A percentile compares a stretch with the other conserved stretches of the same genome.
These are phyloP conservation scores for Drepana falcataria DNA, from an alignment of 2,888 invertebrate genomes.

Conservation along the genomic window DNA sequence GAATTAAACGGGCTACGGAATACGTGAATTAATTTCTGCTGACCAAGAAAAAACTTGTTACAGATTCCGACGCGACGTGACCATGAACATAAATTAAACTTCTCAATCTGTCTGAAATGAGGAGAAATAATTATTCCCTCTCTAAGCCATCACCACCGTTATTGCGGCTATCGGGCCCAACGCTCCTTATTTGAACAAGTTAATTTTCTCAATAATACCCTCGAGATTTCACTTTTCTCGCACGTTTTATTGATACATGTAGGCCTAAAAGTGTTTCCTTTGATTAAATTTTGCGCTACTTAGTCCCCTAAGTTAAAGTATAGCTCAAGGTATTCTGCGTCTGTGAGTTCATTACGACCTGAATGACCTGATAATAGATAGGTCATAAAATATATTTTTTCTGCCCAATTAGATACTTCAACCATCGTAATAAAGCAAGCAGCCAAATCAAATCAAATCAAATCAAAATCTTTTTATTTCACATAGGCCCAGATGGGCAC, in stretches of 20 bases:
- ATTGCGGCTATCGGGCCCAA: slow-evolving; percentile 25
- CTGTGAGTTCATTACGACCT: too few species aligned
- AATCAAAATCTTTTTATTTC: too few species aligned
- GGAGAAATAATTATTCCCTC: slow-evolving; percentile 34
- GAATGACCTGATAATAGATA: too few species aligned
- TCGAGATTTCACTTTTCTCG: neutral
- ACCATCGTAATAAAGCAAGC: too few species aligned
- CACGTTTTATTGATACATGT: neutral
- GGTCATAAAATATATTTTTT: too few species aligned
- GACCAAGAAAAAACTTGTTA: slow-evolving; percentile 38
- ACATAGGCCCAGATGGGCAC: too few species aligned
- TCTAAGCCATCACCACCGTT: slow-evolving; percentile 19
- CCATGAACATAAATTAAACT: slow-evolving; percentile 31
- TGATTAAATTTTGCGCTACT: too few species aligned
- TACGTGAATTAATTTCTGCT: slow-evolving; percentile 40
- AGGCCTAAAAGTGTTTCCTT: too few species aligned
- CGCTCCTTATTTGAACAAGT: slow-evolving; percentile 31
- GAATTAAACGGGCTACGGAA: slow-evolving; percentile 27
- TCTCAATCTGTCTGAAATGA: slow-evolving; percentile 13
- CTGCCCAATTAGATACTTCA: too few species aligned
- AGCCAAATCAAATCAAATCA: too few species aligned
- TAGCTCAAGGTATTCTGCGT: too few species aligned
- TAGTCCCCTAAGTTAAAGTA: too few species aligned
- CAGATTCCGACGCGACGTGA: slow-evolving; percentile 32
- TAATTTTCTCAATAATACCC: slow-evolving; percentile 25